Base-by-base conservation (phyloP, 2,888 invertebrate species). In the Drosophila kanekoi region DNA sequence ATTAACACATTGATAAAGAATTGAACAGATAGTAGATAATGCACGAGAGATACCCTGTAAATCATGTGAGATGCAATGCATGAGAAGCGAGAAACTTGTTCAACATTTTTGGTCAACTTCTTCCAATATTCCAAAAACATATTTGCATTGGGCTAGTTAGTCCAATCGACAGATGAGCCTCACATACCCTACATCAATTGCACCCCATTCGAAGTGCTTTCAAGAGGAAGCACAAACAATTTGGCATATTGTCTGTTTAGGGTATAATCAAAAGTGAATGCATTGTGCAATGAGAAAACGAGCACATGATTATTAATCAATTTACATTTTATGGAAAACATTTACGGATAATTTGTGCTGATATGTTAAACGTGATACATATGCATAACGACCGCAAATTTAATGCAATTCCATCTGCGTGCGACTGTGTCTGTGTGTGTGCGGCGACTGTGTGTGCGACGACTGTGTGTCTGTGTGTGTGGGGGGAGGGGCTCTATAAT, bases 281-380 rank as follows among this genome's bases (percentile, higher is more conserved):
- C 43, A 18, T 45, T 49, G 18, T 43, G 28, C 20, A 18, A 60
- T 67, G 18, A 13, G 11, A 43, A 18, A 6, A 35, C 28, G 8
- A 16, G 28, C 32, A 10, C 38, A 62, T 51, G 65, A 72, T 67
- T 72, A 72, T 81, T 83, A 67, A 63, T 64, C 52, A 59, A 40
- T 52, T 52, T 48, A 41, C 8, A 20, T 69, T 63, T 59, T 60
- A 77, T 67, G 67, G 56, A 54, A 75, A 75, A 66, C 56, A 64
- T 63, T 76, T 79, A 62, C 40, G 53, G 18, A 65, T 73, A 69
- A 74, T 74, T 74, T 66, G 66, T 14, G 32, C 37, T 59, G 53
- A 40, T 53, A 45, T 57, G 54, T 28, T 43, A 64, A 60, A 48
- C 20, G 44, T 62, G 53, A 62, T 74, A 56, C 61, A 72, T 68